Evolutionary conservation across 2,113 vertebrate species (phyloP).

Genomic region (Myrmecobius fasciatus): DNA sequence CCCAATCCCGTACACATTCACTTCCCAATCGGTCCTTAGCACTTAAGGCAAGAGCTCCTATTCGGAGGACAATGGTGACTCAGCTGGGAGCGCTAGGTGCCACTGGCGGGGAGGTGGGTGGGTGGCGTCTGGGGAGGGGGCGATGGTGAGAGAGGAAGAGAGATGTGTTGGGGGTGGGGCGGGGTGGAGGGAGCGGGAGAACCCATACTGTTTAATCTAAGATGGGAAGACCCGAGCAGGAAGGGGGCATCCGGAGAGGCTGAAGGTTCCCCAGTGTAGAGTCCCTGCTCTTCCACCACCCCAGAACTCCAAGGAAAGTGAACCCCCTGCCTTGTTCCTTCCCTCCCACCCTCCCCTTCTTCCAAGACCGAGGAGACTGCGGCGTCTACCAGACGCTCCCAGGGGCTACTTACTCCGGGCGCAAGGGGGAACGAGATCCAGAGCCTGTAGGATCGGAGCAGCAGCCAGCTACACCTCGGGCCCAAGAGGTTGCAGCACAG

Average conservation of each 20-base stretch:
- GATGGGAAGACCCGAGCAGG: neutral
- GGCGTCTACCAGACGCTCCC: neutral
- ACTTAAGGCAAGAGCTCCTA: neutral
- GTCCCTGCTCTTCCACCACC: neutral
- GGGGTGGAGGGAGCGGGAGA: accelerated
- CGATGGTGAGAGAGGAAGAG: too few relatives aligned
- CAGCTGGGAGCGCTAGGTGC: neutral
- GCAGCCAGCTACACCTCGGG: accelerated
- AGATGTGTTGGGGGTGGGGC: too few relatives aligned
- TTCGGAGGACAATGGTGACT: neutral
- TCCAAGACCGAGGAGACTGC: neutral
- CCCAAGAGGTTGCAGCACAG: accelerated
- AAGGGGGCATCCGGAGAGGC: neutral
- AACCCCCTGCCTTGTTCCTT: too few relatives aligned
- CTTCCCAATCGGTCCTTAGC: neutral
- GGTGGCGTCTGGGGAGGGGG: too few relatives aligned
- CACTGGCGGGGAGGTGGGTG: too few relatives aligned
- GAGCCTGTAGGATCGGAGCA: accelerated
- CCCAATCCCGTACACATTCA: neutral
- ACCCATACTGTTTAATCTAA: neutral
- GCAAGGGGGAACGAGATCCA: accelerated
- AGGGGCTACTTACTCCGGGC: neutral
- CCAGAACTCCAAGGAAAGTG: neutral
- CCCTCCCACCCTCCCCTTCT: conserved; percentile 49
- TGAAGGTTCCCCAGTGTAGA: neutral